Evolutionary conservation across 92 coral and sea anemone genomes (phyloP).

Genomic region (Galaxea fascicularis): DNA sequence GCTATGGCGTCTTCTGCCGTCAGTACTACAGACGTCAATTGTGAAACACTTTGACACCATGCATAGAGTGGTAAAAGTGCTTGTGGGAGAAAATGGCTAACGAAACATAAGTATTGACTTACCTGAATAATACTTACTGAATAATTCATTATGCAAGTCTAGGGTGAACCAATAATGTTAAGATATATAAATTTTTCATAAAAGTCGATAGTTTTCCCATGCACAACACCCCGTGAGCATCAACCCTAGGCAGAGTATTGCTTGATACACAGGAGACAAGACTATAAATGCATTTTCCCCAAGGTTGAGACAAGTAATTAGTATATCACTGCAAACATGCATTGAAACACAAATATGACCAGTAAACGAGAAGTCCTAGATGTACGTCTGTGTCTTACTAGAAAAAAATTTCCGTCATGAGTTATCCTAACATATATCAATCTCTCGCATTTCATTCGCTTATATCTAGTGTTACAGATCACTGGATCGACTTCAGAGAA

Average conservation of each 20-base stretch:
- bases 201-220: constrained; percentile 16
- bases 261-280: constrained; percentile 1
- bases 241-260: constrained; percentile 19
- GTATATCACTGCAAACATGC: not conserved
- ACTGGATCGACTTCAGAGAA: constrained; percentile 17
- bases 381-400: constrained; percentile 5
- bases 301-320: constrained; percentile 8
- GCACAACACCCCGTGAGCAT: constrained; percentile 12
- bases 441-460: constrained; percentile 1
- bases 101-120: no score
- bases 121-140: constrained; percentile 16
- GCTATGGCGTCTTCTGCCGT: not conserved
- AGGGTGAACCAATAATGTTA: constrained; percentile 5
- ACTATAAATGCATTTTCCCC: not conserved
- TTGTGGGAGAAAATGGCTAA: no score
- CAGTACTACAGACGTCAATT: constrained; percentile 1
- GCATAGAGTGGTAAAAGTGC: constrained; percentile 19
- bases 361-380: constrained; percentile 9
- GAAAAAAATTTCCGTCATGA: not conserved
- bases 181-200: constrained; percentile 11
- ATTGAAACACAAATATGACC: constrained; percentile 4
- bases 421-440: constrained; percentile 1
- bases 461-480: constrained; percentile 23
- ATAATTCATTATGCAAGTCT: constrained; percentile 20
- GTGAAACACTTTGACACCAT: constrained; percentile 15